Percentiles rank a stretch among this genome's conserved stretches.
Evolutionary conservation across 2,113 vertebrate species (phyloP).

Genomic region (Beaufortia kweichowensis): DNA sequence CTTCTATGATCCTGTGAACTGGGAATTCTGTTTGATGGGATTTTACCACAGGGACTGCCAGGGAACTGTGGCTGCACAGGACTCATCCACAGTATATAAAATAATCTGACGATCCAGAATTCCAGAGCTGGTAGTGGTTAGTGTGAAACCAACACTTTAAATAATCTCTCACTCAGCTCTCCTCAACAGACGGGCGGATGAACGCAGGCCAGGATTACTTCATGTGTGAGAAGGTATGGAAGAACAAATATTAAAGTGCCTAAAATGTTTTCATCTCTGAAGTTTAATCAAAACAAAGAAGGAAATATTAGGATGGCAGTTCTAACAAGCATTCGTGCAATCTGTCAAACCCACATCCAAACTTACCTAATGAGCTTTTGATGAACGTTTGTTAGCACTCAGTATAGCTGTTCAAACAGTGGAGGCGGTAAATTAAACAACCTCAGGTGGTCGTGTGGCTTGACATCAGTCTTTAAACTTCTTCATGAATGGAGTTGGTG

Average conservation of each 20-base stretch:
- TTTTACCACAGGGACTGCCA: slow-evolving; percentile 54
- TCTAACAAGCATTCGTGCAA: slow-evolving; percentile 13
- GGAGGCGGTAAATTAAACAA: slow-evolving; percentile 32
- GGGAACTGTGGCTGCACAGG: slow-evolving; percentile 45
- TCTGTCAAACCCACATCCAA: slow-evolving; percentile 39
- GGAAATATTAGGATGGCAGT: slow-evolving; percentile 34
- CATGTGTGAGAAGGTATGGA: slow-evolving; percentile 31
- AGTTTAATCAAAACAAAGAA: slow-evolving; percentile 21
- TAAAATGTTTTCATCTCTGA: slow-evolving; percentile 27
- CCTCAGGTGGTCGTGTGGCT: slow-evolving; percentile 26
- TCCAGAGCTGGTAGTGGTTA: slow-evolving; percentile 36
- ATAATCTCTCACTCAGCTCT: slow-evolving; percentile 47
- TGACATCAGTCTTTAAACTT: slow-evolving; percentile 31
- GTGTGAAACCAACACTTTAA: slow-evolving; percentile 52
- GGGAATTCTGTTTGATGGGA: slow-evolving; percentile 54
- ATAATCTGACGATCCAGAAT: slow-evolving; percentile 52
- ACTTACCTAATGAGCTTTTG: slow-evolving; percentile 42
- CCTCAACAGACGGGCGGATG: slow-evolving; percentile 1
- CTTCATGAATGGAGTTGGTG: slow-evolving; percentile 2
- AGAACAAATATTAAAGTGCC: slow-evolving; percentile 14
- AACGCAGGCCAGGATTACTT: slow-evolving; percentile 10
- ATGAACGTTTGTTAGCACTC: slow-evolving; percentile 43
- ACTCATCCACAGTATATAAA: slow-evolving; percentile 56
- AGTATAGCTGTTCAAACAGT: slow-evolving; percentile 37
- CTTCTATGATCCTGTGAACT: slow-evolving; percentile 41